Evolutionary conservation across 2,888 invertebrate genomes (phyloP), one percentile per base, ranked within the genome.

Genomic region (Antitype chi): DNA sequence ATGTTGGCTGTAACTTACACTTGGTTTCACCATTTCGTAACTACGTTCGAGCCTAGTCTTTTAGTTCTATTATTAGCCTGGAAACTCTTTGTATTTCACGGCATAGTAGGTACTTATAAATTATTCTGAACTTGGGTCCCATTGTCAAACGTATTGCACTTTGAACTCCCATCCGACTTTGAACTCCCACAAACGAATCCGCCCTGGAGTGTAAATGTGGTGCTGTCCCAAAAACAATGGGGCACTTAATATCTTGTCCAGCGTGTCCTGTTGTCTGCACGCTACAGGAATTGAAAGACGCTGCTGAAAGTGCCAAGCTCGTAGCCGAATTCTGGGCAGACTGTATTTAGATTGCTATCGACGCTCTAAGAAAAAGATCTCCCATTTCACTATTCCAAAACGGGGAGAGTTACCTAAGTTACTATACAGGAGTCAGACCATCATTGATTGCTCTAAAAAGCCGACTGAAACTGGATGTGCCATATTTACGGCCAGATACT

Each of bases 1-100:
- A 57, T 68, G 49, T 82, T 60, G 60, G 20, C 55, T 43, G 55
- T 43, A 77, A 82, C 43, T 77, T 66, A 49, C 11, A 25, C 63
- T 9, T 49, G 53, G 57, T 59, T 64, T 20, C 32, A 76, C 32
- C 13, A 69, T 66, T 66, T 69, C 13, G 17, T 43, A 49, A 23
- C 20, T 23, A 60, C 23, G 25, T 49, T 60, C 25, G 5, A 4
- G 23, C 23, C 15, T 17, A 13, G n/a, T 15, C 23, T 81, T 52
- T 53, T 20, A 70, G 8, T 62, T 38, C 17, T 43, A 32, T 32
- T 80, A 25, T 43, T 28, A 63, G 60, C 23, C 8, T 53, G 3
- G 11, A 25, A 47, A 25, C 15, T 32, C 23, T 63, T 25, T 23
- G 8, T 17, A 57, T 25, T 76, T 53, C 20, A 32, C 28, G 71